Conservation (phyloP, 1,140 invertebrate species). For the Trissolcus basalis region DNA sequence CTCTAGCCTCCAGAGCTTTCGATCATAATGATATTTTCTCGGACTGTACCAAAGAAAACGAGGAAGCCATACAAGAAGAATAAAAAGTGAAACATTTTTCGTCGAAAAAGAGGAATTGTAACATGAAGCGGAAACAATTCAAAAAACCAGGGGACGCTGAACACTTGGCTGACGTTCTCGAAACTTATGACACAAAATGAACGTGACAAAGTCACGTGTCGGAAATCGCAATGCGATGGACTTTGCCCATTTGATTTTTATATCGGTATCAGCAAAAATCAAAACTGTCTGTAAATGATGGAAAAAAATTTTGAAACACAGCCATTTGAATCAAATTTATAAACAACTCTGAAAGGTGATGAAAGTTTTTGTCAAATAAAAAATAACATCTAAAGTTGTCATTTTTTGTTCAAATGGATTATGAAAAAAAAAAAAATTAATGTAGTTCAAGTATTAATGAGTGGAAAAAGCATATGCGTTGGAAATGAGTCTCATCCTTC, state of each 20-base stretch:
- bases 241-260: constrained; percentile 17
- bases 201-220: constrained; percentile 18
- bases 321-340: too few relatives aligned
- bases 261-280: too few relatives aligned
- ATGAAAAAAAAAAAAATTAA: constrained; percentile 7
- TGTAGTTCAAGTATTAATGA: constrained; percentile 33
- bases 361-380: too few relatives aligned
- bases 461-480: constrained; percentile 43
- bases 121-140: constrained; percentile 81
- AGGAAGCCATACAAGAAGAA: constrained; percentile 91
- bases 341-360: too few relatives aligned
- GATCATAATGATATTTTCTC: too few relatives aligned
- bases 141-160: constrained; percentile 90
- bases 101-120: constrained; percentile 82
- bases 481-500: constrained; percentile 42
- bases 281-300: too few relatives aligned
- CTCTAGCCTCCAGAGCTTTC: too few relatives aligned
- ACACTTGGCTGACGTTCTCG: constrained; percentile 88
- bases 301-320: too few relatives aligned
- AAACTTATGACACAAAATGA: constrained; percentile 78
- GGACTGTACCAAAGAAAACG: constrained; percentile 92
- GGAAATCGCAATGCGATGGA: constrained; percentile 25
- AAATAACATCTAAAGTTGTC: too few relatives aligned
- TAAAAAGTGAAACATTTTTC: constrained; percentile 85
- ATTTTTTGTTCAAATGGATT: background rate